Base-by-base conservation (phyloP, 2,113 vertebrate genomes). In the Rhabdomys dilectus region DNA sequence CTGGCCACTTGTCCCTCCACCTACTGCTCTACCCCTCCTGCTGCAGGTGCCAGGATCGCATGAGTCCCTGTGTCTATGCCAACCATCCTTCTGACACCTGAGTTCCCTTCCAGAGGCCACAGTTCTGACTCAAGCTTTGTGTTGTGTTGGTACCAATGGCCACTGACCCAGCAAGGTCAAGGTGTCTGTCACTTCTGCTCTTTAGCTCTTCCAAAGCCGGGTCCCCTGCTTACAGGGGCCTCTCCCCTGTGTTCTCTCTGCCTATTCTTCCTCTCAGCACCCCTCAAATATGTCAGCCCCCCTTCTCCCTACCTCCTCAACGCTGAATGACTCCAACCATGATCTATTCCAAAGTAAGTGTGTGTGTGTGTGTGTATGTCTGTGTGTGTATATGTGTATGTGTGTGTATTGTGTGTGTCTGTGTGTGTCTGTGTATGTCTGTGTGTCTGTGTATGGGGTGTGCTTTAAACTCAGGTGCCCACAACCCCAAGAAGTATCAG, bases 211-310 rank as follows among this genome's bases (percentile, higher is more conserved):
- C 29, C 17, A 51, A 58, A 0, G 17, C 45, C 26, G 34, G n/a
- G 85, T 7, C 45, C 85, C 64, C 21, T 53, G 29, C 19, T 72
- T n/a, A 34, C 16, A 13, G 1, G 17, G 36, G 15, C 21, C 60
- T 64, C 62, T 34, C 39, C 76, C 21, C 29, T 7, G 2, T 0
- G 17, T 6, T 60, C 16, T 3, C 45, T 8, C 29, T 42, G 17
- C 70, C 42, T 85, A 3, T 0, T 39, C n/a, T 16, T 24, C 29
- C 45, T 42, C 48, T 15, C 36, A 10, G 21, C 29, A 21, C 1
- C 51, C n/a, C 12, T 64, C 3, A 0, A 3, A 39, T 36, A 8
- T 0, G 16, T 58, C 31, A n/a, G 10, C 7, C 8, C 12, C 7
- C 3, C 17, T 22, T 22, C 2, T 1, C 12, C 13, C 31, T 60